These are phyloP conservation scores for Rhabdomys pumilio DNA, from an alignment of 2,797 vertebrate species.

Conservation along the genomic window DNA sequence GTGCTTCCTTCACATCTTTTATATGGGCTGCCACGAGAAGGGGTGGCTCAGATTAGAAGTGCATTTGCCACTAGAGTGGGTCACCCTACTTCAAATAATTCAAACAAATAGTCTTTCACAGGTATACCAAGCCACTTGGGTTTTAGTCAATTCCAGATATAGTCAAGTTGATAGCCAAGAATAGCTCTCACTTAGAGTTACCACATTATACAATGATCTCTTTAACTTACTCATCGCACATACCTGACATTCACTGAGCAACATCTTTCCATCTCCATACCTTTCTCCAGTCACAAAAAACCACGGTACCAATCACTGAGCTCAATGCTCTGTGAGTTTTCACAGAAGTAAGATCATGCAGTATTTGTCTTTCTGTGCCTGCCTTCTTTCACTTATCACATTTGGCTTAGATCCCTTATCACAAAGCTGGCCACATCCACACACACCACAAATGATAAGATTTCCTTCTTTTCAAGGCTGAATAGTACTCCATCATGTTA, in stretches of 20 bases:
- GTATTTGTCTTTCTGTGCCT: neutral
- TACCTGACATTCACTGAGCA: neutral
- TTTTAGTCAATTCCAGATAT: neutral
- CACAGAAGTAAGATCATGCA: neutral
- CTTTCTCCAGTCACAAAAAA: neutral
- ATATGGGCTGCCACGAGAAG: neutral
- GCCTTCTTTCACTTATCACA: neutral
- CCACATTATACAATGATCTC: neutral
- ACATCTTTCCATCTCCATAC: neutral
- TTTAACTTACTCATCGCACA: neutral
- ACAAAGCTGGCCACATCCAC: neutral
- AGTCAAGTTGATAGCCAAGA: neutral
- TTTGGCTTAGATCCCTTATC: neutral
- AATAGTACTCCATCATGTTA: neutral
- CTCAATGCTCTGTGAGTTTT: neutral
- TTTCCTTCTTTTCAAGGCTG: neutral
- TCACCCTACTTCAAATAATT: neutral
- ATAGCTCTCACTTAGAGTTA: no score
- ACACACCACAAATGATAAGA: neutral
- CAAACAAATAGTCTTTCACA: no score
- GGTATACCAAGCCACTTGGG: no score
- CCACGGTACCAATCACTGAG: neutral
- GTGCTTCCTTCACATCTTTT: neutral
- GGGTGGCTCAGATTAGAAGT: neutral
- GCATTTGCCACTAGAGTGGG: neutral